A percentile compares a stretch with the other conserved stretches of the same genome.
Evolutionary conservation across 2,888 invertebrate species (phyloP).

Genomic region (Chloroclystis v-ata): DNA sequence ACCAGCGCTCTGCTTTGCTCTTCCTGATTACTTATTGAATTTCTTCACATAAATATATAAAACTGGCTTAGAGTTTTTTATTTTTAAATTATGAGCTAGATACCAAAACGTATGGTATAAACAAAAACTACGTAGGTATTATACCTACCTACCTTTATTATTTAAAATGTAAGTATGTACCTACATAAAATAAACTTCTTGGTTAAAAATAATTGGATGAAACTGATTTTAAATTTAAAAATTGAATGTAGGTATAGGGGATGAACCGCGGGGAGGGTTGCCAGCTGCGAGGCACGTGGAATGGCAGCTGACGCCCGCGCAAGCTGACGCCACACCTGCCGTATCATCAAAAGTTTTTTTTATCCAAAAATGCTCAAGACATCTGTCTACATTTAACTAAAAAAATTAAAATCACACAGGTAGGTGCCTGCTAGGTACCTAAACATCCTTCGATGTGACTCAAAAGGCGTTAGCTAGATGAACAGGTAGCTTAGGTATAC

Average conservation of each 20-base stretch:
- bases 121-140: too few species aligned
- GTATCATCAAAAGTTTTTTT: conserved; percentile 53
- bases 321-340: conserved; percentile 70
- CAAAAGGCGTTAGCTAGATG: not conserved
- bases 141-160: too few species aligned
- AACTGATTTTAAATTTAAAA: conserved; percentile 27
- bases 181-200: not conserved
- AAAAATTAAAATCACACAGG: not conserved
- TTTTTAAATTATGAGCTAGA: too few species aligned
- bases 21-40: too few species aligned
- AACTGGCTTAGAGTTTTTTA: too few species aligned
- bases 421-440: not conserved
- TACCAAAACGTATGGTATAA: too few species aligned
- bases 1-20: too few species aligned
- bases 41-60: too few species aligned
- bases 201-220: conserved; percentile 11
- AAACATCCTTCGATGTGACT: not conserved
- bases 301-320: conserved; percentile 69
- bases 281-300: conserved; percentile 73
- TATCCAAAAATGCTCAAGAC: conserved; percentile 34
- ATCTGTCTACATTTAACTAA: conserved; percentile 26
- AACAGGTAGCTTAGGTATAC: conserved; percentile 23
- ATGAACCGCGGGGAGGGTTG: conserved; percentile 40
- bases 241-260: conserved; percentile 34
- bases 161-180: too few species aligned